phyloP scores from a whole-genome alignment of 1,140 invertebrate genomes.

The Hirudo medicinalis region DNA sequence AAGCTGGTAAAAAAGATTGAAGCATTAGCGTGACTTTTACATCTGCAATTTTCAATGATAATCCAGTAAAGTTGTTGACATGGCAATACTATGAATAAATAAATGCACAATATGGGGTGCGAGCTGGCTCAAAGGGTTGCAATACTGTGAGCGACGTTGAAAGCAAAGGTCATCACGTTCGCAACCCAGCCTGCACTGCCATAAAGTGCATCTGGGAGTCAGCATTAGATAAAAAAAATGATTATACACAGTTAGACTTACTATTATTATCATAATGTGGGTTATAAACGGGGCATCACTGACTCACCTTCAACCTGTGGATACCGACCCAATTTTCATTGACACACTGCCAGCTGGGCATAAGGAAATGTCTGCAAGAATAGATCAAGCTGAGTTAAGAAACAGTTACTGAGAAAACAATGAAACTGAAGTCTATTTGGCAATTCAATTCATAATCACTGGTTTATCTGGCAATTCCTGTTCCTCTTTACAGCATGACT shows the following conservation, averaged over 20 bases:
- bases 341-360: constrained; percentile 78
- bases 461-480: constrained; percentile 32
- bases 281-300: background rate
- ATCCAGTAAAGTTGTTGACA: background rate
- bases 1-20: constrained; percentile 47
- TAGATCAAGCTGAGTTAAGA: background rate
- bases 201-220: too few species aligned
- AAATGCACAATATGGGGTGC: background rate
- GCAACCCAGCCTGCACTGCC: background rate
- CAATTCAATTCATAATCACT: constrained; percentile 20
- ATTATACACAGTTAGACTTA: too few species aligned
- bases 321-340: constrained; percentile 85
- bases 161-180: background rate
- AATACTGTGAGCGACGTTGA: background rate
- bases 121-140: too few species aligned
- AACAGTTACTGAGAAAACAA: background rate
- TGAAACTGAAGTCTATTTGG: background rate
- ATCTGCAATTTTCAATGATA: background rate
- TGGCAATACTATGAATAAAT: background rate
- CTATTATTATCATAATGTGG: background rate
- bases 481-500: constrained; percentile 56
- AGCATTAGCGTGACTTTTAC: background rate
- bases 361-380: constrained; percentile 53
- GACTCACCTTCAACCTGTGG: constrained; percentile 75
- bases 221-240: too few species aligned